Conservation (phyloP, 2,888 invertebrate species). For the Cremastinae sp. region DNA sequence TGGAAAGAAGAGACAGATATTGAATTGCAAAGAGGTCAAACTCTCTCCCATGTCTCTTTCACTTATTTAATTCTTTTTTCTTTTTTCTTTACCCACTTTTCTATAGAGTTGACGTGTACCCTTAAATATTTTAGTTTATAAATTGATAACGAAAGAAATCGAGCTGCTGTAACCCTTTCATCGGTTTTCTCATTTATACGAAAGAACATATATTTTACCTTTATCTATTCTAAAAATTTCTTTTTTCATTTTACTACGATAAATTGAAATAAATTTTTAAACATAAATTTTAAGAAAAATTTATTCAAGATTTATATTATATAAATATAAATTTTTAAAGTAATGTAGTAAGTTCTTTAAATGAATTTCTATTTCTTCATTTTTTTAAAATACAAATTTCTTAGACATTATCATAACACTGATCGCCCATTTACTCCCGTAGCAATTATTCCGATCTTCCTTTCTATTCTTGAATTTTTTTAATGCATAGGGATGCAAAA, state of each 20-base stretch:
- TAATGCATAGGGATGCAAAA: constrained; percentile 69
- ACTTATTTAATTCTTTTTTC: constrained; percentile 18
- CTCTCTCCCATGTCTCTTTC: constrained; percentile 2
- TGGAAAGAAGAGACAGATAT: too few species aligned
- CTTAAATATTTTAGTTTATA: constrained; percentile 67
- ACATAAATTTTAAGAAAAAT: too few species aligned
- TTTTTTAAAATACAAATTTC: constrained; percentile 19
- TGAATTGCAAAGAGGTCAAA: too few species aligned
- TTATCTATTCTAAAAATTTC: constrained; percentile 43
- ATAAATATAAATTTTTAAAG: too few species aligned
- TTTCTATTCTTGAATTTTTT: constrained; percentile 70
- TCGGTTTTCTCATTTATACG: constrained; percentile 15
- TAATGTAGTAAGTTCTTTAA: too few species aligned
- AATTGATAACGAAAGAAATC: constrained; percentile 75
- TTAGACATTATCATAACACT: constrained; percentile 72
- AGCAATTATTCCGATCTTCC: constrained; percentile 13
- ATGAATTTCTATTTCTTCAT: constrained; percentile 25
- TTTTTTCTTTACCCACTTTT: constrained; percentile 1
- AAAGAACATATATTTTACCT: constrained; percentile 18
- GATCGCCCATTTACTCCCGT: constrained; percentile 67
- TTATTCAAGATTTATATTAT: too few species aligned
- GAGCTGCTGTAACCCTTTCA: constrained; percentile 46
- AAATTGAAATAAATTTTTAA: too few species aligned
- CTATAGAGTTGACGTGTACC: too few species aligned
- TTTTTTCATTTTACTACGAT: constrained; percentile 42